Base-by-base conservation (phyloP, 64 coral and sea anemone genomes). In the Dendrophyllia cribrosa region DNA sequence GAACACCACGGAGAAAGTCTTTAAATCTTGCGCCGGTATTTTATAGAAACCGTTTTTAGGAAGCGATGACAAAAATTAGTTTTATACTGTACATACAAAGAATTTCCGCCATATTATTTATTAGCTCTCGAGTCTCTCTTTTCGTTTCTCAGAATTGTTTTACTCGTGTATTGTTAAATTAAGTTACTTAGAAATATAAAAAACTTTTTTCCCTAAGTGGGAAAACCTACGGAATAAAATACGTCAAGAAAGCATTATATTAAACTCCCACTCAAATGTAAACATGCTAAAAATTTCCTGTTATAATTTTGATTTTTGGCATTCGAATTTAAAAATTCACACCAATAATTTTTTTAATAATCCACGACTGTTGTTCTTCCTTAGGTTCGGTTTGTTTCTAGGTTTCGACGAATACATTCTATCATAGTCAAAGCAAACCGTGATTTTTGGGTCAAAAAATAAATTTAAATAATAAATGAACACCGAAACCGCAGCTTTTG, bases 221-320 rank as follows among this genome's bases (percentile, higher is more conserved):
- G 62, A 9, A 51, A 52, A 22, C 20, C 20, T 84, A 51, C 80
- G 62, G 50, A 66, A 84, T 67, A 51, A 82, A 20, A 23, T 68
- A 84, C 80, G 80, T 84, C 80, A 84, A 51, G 62, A 51, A 19
- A 63, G 6, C 25, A 19, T 12, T 9, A 56, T 56, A 56, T 50
- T 82, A 23, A 6, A 79, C 77, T n/a, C 80, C 80, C 4, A 84
- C 80, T 60, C 46, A 68, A 78, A 64, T 24, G 25, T 84, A 49
- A 67, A 66, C 67, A 50, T 67, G 64, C 19, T 5, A 10, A 62
- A 48, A 12, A 62, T 80, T 44, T 80, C 12, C 77, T 43, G 14
- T 45, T 47, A 74, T 4, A 58, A 80, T 80, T 65, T 75, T 44
- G 43, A 74, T 46, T 43, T 74, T 71, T 71, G 53, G 10, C 24